Base-by-base conservation (phyloP, 2,797 vertebrate species). In the Oceanodroma leucorhoa region DNA sequence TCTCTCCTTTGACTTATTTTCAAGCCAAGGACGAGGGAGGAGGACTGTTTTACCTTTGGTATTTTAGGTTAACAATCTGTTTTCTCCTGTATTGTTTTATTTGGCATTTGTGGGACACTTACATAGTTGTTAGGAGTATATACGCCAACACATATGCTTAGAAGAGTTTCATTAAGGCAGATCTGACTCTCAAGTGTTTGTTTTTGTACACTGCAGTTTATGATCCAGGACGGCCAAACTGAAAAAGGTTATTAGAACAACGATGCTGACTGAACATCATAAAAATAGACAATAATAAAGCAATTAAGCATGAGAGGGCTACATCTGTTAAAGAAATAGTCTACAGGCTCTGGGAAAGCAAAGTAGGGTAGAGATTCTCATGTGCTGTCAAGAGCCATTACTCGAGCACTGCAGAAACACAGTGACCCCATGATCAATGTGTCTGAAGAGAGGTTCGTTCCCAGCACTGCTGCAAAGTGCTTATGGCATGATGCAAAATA, bases 371-470 rank as follows among this genome's bases (percentile, higher is more conserved):
- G 34, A 54, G 30, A 21, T 64, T 43, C 53, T n/a, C 20, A 14
- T 0, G 10, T 0, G 13, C 16, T 57, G 67, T 32, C 9, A 51
- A 34, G 16, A 65, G 24, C 29, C 36, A 7, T 32, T 24, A 22
- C 27, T 23, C 0, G 2, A 91, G 40, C 46, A 29, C 36, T 17
- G 41, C 58, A 55, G 53, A 65, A 80, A 43, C 57, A 34, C 18
- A 32, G 45, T 0, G 24, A 43, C 7, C 14, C 58, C 57, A 26
- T 1, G 12, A 48, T 21, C 11, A 8, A 23, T 29, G 3, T 0
- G 1, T 10, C 27, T 17, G 26, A 54, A 64, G 29, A 40, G 16
- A 38, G 8, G 8, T 7, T 54, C 1, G 1, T 45, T 38, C 27
- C 62, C 73, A 60, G 60, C 54, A 30, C 48, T 24, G 22, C 43